Percentiles rank a stretch among this genome's conserved stretches.
These are phyloP conservation scores for Philonicus albiceps DNA, from an alignment of 2,888 invertebrate genomes.

Conservation along the genomic window DNA sequence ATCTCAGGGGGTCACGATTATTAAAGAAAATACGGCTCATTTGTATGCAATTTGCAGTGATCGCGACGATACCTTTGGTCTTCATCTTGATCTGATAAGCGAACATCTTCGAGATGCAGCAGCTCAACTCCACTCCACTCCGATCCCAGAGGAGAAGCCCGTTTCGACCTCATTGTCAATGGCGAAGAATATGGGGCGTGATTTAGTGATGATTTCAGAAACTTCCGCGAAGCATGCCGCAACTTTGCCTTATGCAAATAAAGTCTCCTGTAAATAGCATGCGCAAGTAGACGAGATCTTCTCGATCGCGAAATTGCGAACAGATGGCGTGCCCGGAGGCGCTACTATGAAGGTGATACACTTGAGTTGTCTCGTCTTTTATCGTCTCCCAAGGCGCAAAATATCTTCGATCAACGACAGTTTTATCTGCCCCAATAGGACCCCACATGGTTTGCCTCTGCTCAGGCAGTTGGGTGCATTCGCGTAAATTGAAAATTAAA, in stretches of 20 bases:
- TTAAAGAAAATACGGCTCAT: not conserved
- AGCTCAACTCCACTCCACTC: not conserved
- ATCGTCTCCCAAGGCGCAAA: not conserved
- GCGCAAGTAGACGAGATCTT: not conserved
- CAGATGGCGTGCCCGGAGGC: not conserved
- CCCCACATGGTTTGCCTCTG: not conserved
- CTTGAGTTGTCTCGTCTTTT: not conserved
- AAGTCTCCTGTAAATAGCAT: not conserved
- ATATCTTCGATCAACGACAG: not conserved
- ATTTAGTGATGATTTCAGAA: not conserved
- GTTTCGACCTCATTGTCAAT: not conserved
- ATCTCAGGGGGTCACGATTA: conserved; percentile 22
- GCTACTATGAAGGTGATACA: not conserved
- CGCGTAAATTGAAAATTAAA: not conserved
- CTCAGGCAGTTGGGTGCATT: not conserved
- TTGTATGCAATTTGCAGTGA: conserved; percentile 28
- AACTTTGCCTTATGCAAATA: not conserved
- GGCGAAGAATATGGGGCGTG: not conserved
- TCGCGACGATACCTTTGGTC: not conserved
- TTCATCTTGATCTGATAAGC: conserved; percentile 19
- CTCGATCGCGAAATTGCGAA: not conserved
- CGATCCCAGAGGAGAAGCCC: not conserved
- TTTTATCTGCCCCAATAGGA: not conserved
- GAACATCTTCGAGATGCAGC: not conserved
- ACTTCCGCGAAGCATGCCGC: not conserved